Evolutionary conservation across 2,797 vertebrate genomes (phyloP).

Genomic region (Catamblyrhynchus diadema): DNA sequence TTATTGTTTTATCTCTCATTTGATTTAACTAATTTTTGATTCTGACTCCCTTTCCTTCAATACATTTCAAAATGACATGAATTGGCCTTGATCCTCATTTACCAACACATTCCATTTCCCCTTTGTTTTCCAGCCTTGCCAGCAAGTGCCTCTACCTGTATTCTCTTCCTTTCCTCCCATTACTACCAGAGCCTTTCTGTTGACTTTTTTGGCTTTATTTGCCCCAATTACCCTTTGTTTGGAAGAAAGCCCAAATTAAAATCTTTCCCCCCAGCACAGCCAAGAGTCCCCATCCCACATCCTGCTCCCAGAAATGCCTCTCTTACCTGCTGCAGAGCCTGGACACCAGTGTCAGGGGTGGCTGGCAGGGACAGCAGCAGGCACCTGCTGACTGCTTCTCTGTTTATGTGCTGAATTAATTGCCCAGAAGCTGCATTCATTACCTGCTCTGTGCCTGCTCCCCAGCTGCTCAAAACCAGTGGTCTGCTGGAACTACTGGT

Average conservation of each 20-base stretch:
- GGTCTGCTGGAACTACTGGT: background rate
- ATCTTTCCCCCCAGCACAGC: background rate
- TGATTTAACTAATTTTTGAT: background rate
- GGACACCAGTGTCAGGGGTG: background rate
- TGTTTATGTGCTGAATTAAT: background rate
- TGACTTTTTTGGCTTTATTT: background rate
- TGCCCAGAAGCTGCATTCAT: background rate
- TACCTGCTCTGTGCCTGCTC: background rate
- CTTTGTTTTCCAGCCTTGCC: background rate
- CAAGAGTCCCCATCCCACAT: background rate
- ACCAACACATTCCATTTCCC: rapidly evolving
- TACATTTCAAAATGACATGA: background rate
- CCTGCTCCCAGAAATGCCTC: background rate
- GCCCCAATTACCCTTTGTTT: background rate
- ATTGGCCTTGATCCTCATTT: background rate
- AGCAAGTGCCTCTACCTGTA: background rate
- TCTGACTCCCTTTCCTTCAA: background rate
- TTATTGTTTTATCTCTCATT: background rate
- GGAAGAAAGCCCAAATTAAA: background rate
- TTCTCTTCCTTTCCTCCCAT: background rate
- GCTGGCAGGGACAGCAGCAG: background rate
- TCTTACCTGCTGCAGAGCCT: constrained; percentile 32
- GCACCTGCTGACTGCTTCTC: background rate
- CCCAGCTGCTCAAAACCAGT: background rate
- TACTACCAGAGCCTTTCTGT: background rate